Base-by-base conservation (phyloP, 2,888 invertebrate species). In the Megaustenia siamemsis region DNA sequence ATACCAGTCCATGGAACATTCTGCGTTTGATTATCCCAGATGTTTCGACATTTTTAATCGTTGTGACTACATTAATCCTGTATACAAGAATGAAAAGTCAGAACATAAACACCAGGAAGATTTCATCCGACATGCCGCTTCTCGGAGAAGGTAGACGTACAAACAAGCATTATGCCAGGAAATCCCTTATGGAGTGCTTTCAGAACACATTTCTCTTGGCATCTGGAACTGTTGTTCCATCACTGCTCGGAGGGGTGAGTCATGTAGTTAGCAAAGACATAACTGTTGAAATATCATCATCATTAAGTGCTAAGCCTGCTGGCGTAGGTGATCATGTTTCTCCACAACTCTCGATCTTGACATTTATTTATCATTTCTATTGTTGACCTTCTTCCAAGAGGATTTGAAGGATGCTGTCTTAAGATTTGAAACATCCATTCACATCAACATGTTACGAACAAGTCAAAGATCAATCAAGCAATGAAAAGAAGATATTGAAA, bases 1-100 rank as follows among this genome's bases (percentile, higher is more conserved):
- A 60, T 83, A 83, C 66, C 90, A 90, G 3, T 87, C 89, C n/a
- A 76, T 86, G n/a, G 78, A 88, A 24, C 90, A 92, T 87, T 24
- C 82, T 92, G 8, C 88, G 93, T 38, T 89, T 93, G 53, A 87
- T 93, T 38, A 75, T 91, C 1, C 93, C 93, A 5, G 94, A 94
- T 86, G 88, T 91, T 18, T 88, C 84, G 1, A 90, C 92, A 6
- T 91, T 93, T 80, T 73, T 91, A 38, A 87, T 91, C 49, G 88
- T 91, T 32, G 83, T 93, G 32, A 75, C 92, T 8, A 90, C 91
- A 2, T 45, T 79, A 18, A 71, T 71, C 8, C 35, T 71, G 49
- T 66, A 76, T 18, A 24, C 43, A 0, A 82, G 28, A 71, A 15
- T 82, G 38, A 40, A 10, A n/a, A 35, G 38, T n/a, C 49, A 28